Percentiles rank a stretch among this genome's conserved stretches.
Conservation (phyloP, 2,113 vertebrate genomes). For the Montifringilla adamsi region DNA sequence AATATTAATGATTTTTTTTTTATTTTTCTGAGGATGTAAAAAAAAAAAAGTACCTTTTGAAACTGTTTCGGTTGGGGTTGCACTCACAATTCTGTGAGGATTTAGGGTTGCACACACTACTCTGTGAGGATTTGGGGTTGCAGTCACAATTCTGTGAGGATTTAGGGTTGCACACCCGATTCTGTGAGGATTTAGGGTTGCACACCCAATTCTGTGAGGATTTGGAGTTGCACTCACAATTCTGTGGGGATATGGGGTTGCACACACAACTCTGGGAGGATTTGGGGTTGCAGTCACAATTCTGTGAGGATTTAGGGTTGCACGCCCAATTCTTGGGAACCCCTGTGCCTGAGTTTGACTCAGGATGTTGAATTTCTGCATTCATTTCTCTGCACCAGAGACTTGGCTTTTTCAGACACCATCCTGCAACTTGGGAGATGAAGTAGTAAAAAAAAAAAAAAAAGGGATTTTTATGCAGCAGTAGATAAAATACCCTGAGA, state of each 20-base stretch:
- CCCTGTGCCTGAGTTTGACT: background rate
- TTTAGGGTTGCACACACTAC: rapidly evolving
- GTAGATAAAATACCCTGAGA: background rate
- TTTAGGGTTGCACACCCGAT: no score
- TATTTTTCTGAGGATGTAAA: background rate
- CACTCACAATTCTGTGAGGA: background rate
- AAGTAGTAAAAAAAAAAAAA: background rate
- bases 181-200: no score
- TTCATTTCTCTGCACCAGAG: background rate
- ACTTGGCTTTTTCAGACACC: background rate
- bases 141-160: background rate
- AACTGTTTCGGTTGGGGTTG: background rate
- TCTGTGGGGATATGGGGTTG: background rate
- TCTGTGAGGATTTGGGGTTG: background rate
- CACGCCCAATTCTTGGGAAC: background rate
- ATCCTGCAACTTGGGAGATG: background rate
- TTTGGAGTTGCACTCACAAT: background rate
- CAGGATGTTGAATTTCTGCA: background rate
- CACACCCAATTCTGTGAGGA: background rate
- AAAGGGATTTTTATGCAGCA: background rate
- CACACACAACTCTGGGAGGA: background rate
- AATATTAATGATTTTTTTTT: background rate
- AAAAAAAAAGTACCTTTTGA: background rate
- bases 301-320: background rate
- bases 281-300: background rate